Evolutionary conservation across 2,797 vertebrate genomes (phyloP), one percentile per base, ranked within the genome.

Genomic region (Chromis chromis): DNA sequence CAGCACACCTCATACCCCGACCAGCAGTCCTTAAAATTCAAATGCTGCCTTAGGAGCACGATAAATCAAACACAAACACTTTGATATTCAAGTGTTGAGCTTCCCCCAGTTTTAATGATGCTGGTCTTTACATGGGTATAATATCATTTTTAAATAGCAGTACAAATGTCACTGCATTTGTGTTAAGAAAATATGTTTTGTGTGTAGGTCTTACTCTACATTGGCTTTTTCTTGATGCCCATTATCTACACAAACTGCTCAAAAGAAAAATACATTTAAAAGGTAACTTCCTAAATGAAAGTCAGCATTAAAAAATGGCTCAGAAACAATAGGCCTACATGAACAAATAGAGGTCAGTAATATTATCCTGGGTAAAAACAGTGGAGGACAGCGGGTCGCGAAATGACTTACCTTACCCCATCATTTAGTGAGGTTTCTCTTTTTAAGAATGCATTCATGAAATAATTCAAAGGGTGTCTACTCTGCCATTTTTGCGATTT

Each of bases 1-100:
- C 93, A 93, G 93, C 93, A 93, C 90, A 91, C 92, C 94, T 91
- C 92, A 92, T 82, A 81, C 89, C 76, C 91, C 81, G 87, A 85
- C 86, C 65, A 86, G 75, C 74, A 82, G 75, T 81, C 84, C 88
- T 73, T 25, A 66, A 39, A 76, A 78, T 55, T 36, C 65, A 50
- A 66, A 80, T 59, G 56, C 67, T 68, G 33, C 64, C 52, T 54
- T 57, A 79, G 39, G 14, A 69, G 57, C 64, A 74, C n/a, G 16
- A 74, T 61, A 83, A 55, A 56, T 4, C 42, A 40, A 60, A 83
- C 68, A 84, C 50, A 67, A 57, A 72, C 31, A 57, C n/a, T 40
- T 24, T 36, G 46, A 4, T 25, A 22, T 27, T 57, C 53, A 33
- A 36, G 61, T 28, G 44, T 33, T 60, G 17, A 33, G 28, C 17